Evolutionary conservation across 2,113 vertebrate genomes (phyloP).

Genomic region (Corythaeola cristata): DNA sequence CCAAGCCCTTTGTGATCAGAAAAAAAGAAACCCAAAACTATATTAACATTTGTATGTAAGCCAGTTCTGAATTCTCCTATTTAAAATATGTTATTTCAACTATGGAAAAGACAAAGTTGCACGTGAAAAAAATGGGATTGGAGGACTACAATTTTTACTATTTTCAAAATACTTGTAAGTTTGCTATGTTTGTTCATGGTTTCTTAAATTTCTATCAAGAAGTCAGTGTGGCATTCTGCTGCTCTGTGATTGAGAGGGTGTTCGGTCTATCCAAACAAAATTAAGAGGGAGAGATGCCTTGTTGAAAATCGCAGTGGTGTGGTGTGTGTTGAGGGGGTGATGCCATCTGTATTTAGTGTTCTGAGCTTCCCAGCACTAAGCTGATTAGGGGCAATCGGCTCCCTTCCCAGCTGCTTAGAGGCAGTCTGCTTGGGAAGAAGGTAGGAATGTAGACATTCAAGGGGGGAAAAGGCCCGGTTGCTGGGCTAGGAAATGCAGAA

Average conservation of each 20-base stretch:
- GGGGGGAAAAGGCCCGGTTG: background rate
- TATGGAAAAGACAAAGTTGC: background rate
- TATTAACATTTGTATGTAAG: background rate
- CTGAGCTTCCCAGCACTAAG: slow-evolving; percentile 24
- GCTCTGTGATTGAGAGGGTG: background rate
- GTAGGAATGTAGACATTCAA: background rate
- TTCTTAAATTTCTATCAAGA: background rate
- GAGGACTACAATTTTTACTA: background rate
- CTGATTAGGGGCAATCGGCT: slow-evolving; percentile 3
- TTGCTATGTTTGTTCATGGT: background rate
- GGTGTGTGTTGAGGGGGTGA: background rate
- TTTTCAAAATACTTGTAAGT: background rate
- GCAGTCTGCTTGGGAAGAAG: background rate
- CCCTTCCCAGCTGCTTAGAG: slow-evolving; percentile 34
- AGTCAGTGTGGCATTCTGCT: background rate
- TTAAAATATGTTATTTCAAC: background rate
- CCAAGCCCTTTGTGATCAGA: background rate
- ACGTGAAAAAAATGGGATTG: background rate
- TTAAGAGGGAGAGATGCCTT: background rate
- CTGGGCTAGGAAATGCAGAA: background rate
- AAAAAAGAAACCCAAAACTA: background rate
- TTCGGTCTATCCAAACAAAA: background rate
- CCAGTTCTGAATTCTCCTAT: background rate
- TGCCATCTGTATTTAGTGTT: slow-evolving; percentile 18
- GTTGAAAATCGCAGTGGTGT: background rate